These are phyloP conservation scores for Grus americana DNA, from an alignment of 2,113 vertebrate species.

Conservation along the genomic window DNA sequence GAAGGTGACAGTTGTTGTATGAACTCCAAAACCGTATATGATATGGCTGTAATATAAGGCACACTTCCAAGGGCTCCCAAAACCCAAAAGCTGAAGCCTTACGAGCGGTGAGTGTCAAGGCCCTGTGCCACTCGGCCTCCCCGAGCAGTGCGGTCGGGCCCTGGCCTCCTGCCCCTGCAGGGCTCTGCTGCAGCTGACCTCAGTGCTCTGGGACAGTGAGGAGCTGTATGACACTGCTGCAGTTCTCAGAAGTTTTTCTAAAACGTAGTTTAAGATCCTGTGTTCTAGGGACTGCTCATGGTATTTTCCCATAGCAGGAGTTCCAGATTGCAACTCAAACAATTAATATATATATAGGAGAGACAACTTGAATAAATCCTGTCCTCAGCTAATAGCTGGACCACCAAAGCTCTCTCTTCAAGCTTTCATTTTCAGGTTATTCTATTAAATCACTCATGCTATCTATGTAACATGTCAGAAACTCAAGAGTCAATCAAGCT, in stretches of 20 bases:
- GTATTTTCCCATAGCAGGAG: background rate
- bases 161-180: background rate
- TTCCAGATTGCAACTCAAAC: background rate
- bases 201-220: rapidly evolving
- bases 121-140: rapidly evolving
- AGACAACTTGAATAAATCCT: background rate
- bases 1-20: background rate
- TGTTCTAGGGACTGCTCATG: background rate
- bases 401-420: background rate
- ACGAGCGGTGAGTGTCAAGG: rapidly evolving
- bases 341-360: background rate
- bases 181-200: background rate
- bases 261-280: background rate
- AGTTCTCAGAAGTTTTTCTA: background rate
- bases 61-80: background rate
- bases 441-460: background rate
- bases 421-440: background rate
- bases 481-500: background rate
- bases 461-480: background rate
- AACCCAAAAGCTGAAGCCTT: background rate
- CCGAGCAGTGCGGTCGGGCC: rapidly evolving
- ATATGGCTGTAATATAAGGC: background rate
- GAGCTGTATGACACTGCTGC: background rate
- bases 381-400: background rate
- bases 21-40: background rate